Evolutionary conservation across 2,797 vertebrate genomes (phyloP).

Genomic region (Loris lydekkerianus): DNA sequence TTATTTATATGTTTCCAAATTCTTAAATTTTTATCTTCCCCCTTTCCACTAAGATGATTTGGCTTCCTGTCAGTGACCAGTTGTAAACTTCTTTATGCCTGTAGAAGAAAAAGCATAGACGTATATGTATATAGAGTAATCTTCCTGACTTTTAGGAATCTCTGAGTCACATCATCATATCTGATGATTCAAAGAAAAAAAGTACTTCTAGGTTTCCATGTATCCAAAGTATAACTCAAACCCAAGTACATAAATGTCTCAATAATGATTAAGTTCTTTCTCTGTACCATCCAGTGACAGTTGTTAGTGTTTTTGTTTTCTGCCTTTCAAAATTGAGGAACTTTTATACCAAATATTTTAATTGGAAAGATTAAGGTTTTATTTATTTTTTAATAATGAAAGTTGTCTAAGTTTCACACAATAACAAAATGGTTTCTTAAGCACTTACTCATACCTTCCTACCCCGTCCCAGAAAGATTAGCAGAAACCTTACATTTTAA

Average conservation of each 20-base stretch:
- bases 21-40: slow-evolving; percentile 35
- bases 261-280: not conserved
- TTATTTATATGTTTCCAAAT: not conserved
- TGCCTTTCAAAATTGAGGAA: not conserved
- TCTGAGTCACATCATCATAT: slow-evolving; percentile 63
- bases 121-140: slow-evolving; percentile 12
- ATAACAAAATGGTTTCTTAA: slow-evolving; percentile 31
- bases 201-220: slow-evolving; percentile 5
- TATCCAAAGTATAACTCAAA: slow-evolving; percentile 20
- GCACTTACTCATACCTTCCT: not conserved
- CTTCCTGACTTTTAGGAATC: slow-evolving; percentile 63
- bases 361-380: not conserved
- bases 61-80: not conserved
- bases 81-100: not conserved
- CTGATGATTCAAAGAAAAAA: slow-evolving; percentile 62
- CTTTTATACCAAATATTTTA: not conserved
- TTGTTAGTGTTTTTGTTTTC: not conserved
- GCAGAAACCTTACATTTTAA: not conserved
- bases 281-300: not conserved
- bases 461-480: not conserved
- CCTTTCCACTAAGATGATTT: slow-evolving; percentile 33
- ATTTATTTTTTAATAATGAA: slow-evolving; percentile 49
- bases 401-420: not conserved
- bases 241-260: not conserved
- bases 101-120: not conserved